Conservation (phyloP, 1,140 invertebrate genomes). For the Condylostylus longicornis region DNA sequence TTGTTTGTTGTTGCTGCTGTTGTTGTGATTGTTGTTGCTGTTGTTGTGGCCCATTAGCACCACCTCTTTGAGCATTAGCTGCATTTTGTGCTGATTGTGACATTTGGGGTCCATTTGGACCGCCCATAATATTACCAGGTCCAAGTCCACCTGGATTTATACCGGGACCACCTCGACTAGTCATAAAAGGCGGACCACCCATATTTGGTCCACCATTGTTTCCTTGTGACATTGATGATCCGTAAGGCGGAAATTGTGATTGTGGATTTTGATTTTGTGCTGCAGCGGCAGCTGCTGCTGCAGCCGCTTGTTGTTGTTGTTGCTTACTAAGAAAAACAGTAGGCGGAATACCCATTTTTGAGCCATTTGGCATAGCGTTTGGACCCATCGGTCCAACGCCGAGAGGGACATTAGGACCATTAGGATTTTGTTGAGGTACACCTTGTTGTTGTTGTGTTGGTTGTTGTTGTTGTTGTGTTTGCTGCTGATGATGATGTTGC, state of each 20-base stretch:
- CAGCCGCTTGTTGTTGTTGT: slow-evolving; percentile 10
- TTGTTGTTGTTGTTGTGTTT: slow-evolving; percentile 14
- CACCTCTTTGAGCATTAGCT: too few species aligned
- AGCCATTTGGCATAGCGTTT: slow-evolving; percentile 24
- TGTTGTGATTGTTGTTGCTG: slow-evolving; percentile 14
- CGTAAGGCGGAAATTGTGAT: slow-evolving; percentile 51
- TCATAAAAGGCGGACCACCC: too few species aligned
- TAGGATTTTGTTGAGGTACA: slow-evolving; percentile 12
- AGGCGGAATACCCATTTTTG: too few species aligned
- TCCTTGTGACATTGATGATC: slow-evolving; percentile 42
- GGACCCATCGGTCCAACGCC: slow-evolving; percentile 31
- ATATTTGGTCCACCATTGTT: slow-evolving; percentile 19
- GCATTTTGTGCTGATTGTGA: too few species aligned
- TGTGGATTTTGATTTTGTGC: slow-evolving; percentile 32
- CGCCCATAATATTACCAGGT: slow-evolving; percentile 12
- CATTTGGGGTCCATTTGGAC: slow-evolving; percentile 8
- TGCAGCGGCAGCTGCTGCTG: slow-evolving; percentile 46
- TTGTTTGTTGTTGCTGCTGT: slow-evolving; percentile 20
- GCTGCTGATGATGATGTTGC: slow-evolving; percentile 14
- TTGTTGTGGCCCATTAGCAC: slow-evolving; percentile 9
- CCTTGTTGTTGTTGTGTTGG: slow-evolving; percentile 14
- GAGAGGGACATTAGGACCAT: slow-evolving; percentile 25
- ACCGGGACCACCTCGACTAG: slow-evolving; percentile 9
- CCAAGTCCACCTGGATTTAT: slow-evolving; percentile 19
- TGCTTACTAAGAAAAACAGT: too few species aligned